These are phyloP conservation scores for Stenopsyche tienmushanensis DNA, from an alignment of 1,140 invertebrate genomes.

Conservation along the genomic window DNA sequence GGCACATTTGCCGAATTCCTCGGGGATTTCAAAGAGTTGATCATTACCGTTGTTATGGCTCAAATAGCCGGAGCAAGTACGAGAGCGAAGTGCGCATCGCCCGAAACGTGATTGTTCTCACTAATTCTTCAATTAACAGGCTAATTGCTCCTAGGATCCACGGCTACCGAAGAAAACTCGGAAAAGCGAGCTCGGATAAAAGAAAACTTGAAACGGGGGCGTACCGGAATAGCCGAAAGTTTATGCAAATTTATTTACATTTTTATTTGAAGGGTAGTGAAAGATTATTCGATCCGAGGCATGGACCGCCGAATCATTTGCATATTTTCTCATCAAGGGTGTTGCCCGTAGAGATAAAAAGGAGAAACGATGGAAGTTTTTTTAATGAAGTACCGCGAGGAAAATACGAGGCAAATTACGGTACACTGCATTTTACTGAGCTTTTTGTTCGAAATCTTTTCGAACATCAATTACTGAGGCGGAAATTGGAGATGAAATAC, in stretches of 20 bases:
- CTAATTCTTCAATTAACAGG: slow-evolving; percentile 43
- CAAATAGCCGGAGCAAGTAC: neutral
- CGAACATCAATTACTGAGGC: no score
- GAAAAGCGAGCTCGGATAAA: neutral
- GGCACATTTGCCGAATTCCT: no score
- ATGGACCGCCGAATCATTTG: slow-evolving; percentile 22
- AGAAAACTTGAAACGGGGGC: neutral
- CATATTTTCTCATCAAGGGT: slow-evolving; percentile 35
- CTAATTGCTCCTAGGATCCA: slow-evolving; percentile 36
- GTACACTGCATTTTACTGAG: neutral
- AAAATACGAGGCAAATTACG: slow-evolving; percentile 21
- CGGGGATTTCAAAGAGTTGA: slow-evolving; percentile 9
- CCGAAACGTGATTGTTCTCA: slow-evolving; percentile 37
- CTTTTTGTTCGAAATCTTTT: no score
- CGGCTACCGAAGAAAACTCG: neutral
- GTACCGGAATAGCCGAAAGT: neutral
- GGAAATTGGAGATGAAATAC: no score
- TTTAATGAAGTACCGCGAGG: slow-evolving; percentile 23
- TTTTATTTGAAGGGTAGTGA: slow-evolving; percentile 38
- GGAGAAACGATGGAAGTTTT: slow-evolving; percentile 18
- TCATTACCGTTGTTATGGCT: slow-evolving; percentile 13
- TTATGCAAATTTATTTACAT: slow-evolving; percentile 41
- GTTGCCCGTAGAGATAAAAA: slow-evolving; percentile 27
- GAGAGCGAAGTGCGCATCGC: neutral
- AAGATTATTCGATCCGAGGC: slow-evolving; percentile 34